phyloP scores from a whole-genome alignment of 2,797 vertebrate species.

The Falco berigora region DNA sequence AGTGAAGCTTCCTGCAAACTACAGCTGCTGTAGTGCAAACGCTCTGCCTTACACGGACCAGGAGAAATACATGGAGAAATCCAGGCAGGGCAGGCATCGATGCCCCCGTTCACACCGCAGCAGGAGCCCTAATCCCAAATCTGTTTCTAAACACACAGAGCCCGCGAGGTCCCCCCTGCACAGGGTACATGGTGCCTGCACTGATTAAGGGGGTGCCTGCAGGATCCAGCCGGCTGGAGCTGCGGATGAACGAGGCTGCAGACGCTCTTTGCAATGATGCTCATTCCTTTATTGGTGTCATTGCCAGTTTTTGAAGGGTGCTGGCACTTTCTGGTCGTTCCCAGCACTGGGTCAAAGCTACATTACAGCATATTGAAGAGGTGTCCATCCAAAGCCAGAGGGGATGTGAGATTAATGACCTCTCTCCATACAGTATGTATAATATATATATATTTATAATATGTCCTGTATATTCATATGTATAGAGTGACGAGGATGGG shows the following conservation, averaged over 20 bases:
- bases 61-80: accelerated
- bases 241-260: background rate
- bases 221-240: background rate
- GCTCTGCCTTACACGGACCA: accelerated
- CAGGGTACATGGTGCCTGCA: accelerated
- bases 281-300: slow-evolving; percentile 77
- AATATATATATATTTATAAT: slow-evolving; percentile 75
- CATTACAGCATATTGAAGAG: slow-evolving; percentile 40
- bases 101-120: accelerated
- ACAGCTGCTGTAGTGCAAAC: accelerated
- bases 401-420: background rate
- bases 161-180: accelerated
- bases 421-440: slow-evolving; percentile 44
- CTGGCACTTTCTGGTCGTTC: background rate
- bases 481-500: slow-evolving; percentile 69
- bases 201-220: accelerated
- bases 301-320: slow-evolving; percentile 14
- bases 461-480: slow-evolving; percentile 70
- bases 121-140: background rate
- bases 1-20: background rate
- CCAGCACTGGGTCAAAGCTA: slow-evolving; percentile 26
- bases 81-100: accelerated
- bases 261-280: slow-evolving; percentile 27
- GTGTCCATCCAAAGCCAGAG: slow-evolving; percentile 58
- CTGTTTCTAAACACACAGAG: accelerated